Evolutionary conservation across 2,888 invertebrate genomes (phyloP).

Genomic region (Steinernema scapterisci): DNA sequence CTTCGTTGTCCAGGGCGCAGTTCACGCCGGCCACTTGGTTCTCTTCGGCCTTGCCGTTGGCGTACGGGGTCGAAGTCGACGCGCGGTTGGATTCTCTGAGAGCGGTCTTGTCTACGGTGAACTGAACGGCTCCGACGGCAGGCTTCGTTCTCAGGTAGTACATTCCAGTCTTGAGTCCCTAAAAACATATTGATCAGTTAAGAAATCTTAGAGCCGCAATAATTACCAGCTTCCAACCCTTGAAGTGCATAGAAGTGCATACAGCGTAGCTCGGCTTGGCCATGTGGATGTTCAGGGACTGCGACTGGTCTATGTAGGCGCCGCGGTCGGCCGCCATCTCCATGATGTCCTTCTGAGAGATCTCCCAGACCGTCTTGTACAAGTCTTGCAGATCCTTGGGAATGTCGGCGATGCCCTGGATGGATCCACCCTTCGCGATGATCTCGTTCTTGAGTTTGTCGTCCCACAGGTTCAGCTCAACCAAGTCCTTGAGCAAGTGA

Average conservation of each 20-base stretch:
- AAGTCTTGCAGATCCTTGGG: constrained; percentile 69
- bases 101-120: constrained; percentile 89
- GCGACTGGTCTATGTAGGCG: constrained; percentile 97
- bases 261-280: constrained; percentile 91
- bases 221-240: constrained; percentile 87
- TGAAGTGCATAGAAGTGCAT: constrained; percentile 96
- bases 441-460: constrained; percentile 93
- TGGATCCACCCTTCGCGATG: constrained; percentile 87
- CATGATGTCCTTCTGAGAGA: constrained; percentile 83
- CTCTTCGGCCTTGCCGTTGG: constrained; percentile 13
- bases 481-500: constrained; percentile 88
- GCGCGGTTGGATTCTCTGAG: constrained; percentile 67
- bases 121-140: constrained; percentile 93
- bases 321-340: constrained; percentile 98
- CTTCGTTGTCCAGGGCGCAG: constrained; percentile 44
- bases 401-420: constrained; percentile 73
- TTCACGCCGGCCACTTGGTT: not conserved
- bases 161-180: constrained; percentile 97
- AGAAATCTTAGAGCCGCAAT: constrained; percentile 11
- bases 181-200: constrained; percentile 32
- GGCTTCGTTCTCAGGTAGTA: constrained; percentile 96
- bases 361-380: constrained; percentile 72
- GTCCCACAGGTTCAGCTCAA: constrained; percentile 87
- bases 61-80: not conserved
- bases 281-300: constrained; percentile 95